Conservation (phyloP, 2,113 vertebrate genomes). For the Crotalus horridus region DNA sequence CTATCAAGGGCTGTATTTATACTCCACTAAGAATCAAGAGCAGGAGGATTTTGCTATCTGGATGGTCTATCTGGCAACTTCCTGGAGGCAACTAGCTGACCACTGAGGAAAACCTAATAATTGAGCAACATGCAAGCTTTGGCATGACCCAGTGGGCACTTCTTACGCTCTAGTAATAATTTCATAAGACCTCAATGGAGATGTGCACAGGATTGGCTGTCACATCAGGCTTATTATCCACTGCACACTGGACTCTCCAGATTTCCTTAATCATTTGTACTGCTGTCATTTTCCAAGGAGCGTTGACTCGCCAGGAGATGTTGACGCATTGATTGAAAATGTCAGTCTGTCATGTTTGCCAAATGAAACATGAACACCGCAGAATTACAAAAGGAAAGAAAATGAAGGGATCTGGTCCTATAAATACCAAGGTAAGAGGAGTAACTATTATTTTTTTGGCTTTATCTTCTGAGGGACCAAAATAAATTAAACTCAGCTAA, state of each 20-base stretch:
- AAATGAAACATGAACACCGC: constrained; percentile 34
- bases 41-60: neutral
- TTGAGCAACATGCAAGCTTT: too few relatives aligned
- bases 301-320: neutral
- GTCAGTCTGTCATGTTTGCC: constrained; percentile 39
- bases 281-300: constrained; percentile 9
- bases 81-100: neutral
- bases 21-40: neutral
- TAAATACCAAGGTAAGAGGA: constrained; percentile 33
- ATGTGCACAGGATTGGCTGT: neutral
- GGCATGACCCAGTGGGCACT: neutral
- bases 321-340: constrained; percentile 27
- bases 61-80: neutral
- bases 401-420: constrained; percentile 23
- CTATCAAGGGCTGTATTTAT: neutral
- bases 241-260: neutral
- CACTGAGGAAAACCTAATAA: neutral
- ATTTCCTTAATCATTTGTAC: constrained; percentile 7
- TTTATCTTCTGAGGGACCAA: neutral
- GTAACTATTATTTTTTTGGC: constrained; percentile 26
- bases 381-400: constrained; percentile 30
- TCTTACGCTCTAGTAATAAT: neutral
- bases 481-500: neutral
- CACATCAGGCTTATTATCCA: neutral
- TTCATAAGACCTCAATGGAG: neutral